Percentiles rank a stretch among this genome's conserved stretches.
phyloP scores from a whole-genome alignment of 1,140 invertebrate species.

The Sitobion miscanthi region DNA sequence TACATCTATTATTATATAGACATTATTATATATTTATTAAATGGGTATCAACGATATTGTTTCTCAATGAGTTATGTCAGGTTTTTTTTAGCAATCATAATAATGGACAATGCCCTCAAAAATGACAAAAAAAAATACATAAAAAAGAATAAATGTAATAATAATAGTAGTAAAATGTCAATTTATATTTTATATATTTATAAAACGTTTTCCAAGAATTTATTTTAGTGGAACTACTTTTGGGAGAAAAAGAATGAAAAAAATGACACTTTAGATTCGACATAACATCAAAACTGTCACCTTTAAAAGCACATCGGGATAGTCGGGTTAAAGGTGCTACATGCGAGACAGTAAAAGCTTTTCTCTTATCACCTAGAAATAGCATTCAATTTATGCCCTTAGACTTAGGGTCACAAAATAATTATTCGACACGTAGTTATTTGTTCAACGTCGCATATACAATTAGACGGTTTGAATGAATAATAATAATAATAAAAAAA shows the following conservation, averaged over 20 bases:
- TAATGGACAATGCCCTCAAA: neutral
- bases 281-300: slow-evolving; percentile 30
- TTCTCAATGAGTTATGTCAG: neutral
- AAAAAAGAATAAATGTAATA: neutral
- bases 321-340: neutral
- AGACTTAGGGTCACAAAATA: neutral
- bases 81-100: slow-evolving; percentile 5
- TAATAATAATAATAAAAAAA: neutral
- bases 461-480: neutral
- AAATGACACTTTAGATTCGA: slow-evolving; percentile 8
- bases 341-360: slow-evolving; percentile 21
- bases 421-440: slow-evolving; percentile 9
- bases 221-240: neutral
- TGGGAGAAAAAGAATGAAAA: neutral
- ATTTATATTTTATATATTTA: neutral
- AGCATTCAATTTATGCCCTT: neutral
- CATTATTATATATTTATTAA: slow-evolving; percentile 13
- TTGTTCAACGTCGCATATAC: neutral
- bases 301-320: slow-evolving; percentile 22
- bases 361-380: slow-evolving; percentile 17
- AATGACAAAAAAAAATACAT: neutral
- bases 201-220: neutral
- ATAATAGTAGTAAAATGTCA: slow-evolving; percentile 22
- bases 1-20: too few species aligned
- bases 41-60: neutral